Base-by-base conservation (phyloP, 2,113 vertebrate species). In the Pteropus alecto region DNA sequence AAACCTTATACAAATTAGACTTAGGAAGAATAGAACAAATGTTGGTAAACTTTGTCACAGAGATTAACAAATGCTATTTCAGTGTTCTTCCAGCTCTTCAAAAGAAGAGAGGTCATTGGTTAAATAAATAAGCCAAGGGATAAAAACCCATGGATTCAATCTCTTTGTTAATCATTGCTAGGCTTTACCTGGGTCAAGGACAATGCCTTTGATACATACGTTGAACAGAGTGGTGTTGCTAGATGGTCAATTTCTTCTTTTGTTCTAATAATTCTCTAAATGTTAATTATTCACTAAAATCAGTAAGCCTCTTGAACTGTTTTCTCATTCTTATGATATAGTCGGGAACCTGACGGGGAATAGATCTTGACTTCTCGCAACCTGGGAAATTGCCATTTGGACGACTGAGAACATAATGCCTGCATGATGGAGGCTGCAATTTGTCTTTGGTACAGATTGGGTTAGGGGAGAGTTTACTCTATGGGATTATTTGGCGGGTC, bases 251-350 rank as follows among this genome's bases (percentile, higher is more conserved):
- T 83, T 81, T 97, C 74, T 74, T 61, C 21, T 73, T 87, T 89
- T 58, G 5, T 87, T 68, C 6, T 67, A n/a, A 58, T 58, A 93
- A 78, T 95, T 96, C 71, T 87, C 14, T 74, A 56, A 60, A 41
- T 54, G 70, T 58, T 94, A 92, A 73, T 90, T 74, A 82, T 88
- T 96, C 30, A 76, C 63, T 94, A 92, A 87, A 58, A 82, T 82
- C 87, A 73, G 74, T 35, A 68, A 76, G 19, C 15, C 26, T 60
- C 48, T 71, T 77, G 65, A 93, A 65, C 7, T 18, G 19, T 67
- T 92, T 81, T 88, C 54, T 91, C 88, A 18, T 60, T 91, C n/a
- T 65, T 74, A 16, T 48, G 77, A 38, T 87, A 51, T 3, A 61
- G 30, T n/a, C 26, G 22, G 33, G n/a, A 67, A 16, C 21, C 35